These are phyloP conservation scores for Stercorarius parasiticus DNA, from an alignment of 2,113 vertebrate species.

Conservation along the genomic window DNA sequence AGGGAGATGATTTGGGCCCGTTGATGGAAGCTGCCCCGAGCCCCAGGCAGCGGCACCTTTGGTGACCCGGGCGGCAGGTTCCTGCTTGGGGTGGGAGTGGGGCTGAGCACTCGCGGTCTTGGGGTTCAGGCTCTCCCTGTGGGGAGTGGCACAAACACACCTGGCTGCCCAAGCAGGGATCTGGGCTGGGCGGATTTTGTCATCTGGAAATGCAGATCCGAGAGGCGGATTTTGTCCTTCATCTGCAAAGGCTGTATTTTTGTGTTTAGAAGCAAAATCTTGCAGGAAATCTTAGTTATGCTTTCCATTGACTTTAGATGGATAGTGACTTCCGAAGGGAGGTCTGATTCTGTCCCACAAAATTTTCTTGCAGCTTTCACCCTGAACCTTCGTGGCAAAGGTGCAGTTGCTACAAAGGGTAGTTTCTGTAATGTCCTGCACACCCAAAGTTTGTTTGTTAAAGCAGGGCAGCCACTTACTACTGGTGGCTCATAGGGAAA, in stretches of 20 bases:
- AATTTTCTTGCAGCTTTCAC: background rate
- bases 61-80: background rate
- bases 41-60: background rate
- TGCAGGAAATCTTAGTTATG: fast-evolving
- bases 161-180: background rate
- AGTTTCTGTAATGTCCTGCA: background rate
- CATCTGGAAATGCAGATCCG: background rate
- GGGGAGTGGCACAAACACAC: background rate
- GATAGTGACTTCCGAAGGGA: background rate
- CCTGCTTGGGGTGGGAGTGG: background rate
- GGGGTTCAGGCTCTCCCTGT: background rate
- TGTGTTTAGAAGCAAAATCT: background rate
- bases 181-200: background rate
- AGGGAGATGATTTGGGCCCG: background rate
- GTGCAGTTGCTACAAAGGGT: background rate
- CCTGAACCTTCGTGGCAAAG: background rate
- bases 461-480: background rate
- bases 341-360: background rate
- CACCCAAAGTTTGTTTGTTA: background rate
- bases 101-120: fast-evolving
- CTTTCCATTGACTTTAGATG: background rate
- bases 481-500: background rate
- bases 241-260: background rate
- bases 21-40: background rate
- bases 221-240: background rate